phyloP scores from a whole-genome alignment of 2,113 vertebrate species.

The Aegotheles bennettii region DNA sequence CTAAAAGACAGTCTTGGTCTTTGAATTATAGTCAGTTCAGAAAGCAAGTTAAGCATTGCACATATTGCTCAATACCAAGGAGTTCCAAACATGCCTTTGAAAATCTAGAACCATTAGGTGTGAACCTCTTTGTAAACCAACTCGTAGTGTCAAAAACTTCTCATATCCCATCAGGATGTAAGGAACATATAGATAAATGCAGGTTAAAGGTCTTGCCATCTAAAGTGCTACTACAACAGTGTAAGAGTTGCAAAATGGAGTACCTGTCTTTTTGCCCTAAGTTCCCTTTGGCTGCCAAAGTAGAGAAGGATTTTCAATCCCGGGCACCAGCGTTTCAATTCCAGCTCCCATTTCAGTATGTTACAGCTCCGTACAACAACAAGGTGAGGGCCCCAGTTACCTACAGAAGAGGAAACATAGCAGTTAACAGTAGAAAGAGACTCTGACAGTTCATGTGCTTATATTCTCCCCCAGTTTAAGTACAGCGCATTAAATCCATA shows the following conservation, averaged over 20 bases:
- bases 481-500: background rate
- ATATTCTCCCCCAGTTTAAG: background rate
- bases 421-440: background rate
- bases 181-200: background rate
- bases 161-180: background rate
- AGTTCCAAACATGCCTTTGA: background rate
- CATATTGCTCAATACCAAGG: background rate
- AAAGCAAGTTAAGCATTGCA: background rate
- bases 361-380: conserved; percentile 88
- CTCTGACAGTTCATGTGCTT: background rate
- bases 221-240: background rate
- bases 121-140: background rate
- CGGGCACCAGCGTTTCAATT: conserved; percentile 92
- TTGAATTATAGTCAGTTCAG: background rate
- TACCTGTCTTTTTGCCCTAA: conserved; percentile 85
- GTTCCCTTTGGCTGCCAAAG: conserved; percentile 82
- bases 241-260: background rate
- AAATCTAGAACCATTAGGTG: background rate
- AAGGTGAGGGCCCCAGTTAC: conserved; percentile 90
- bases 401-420: conserved; percentile 41
- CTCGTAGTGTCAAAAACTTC: background rate
- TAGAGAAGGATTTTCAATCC: conserved; percentile 89
- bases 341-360: conserved; percentile 89
- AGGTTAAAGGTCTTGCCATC: background rate
- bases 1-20: background rate